Base-by-base conservation (phyloP, 1,140 invertebrate genomes). In the Idris sp. region DNA sequence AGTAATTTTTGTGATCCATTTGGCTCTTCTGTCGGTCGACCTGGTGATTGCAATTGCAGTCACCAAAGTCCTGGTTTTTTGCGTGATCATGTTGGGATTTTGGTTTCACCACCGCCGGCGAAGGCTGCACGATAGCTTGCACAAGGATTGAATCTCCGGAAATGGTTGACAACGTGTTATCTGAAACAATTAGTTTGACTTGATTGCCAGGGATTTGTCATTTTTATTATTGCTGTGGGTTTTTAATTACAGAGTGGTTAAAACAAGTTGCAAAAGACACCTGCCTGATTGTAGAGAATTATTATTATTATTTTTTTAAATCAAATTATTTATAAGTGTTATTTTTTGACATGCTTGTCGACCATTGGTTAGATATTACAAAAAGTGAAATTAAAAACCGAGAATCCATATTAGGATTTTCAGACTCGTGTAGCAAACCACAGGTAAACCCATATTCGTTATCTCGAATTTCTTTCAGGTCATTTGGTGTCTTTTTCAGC, bases 121-220 rank as follows among this genome's bases (percentile, higher is more conserved):
- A 80, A 18, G 81, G 79, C 40, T 79, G 79, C 0, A 71, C 46
- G 19, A 78, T 64, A 0, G 74, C 62, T 30, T 83, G 75, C 1
- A 74, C 72, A 4, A 82, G 59, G 62, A 80, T 72, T 22, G 83
- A 68, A 38, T 86, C 81, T 22, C 76, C 65, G 16, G 77, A 73
- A 51, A 81, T 69, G 2, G 79, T 59, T 38, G 83, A 61, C 75
- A 86, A 75, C 62, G 81, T 67, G 26, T 85, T 85, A 22, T 87
- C 86, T 88, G 84, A 35, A 87, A 87, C 82, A 85, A 13, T 72
- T 22, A 51, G 3, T 6, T 15, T 2, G 22, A 58, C 19, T 48
- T 54, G 14, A 53, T 51, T 51, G 43, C 18, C 9, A 36, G 30
- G 11, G 14, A 54, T 25, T 41, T 25, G 35, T 16, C 15, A 1